Evolutionary conservation across 2,888 invertebrate species (phyloP).

Genomic region (Parnassius smintheus): DNA sequence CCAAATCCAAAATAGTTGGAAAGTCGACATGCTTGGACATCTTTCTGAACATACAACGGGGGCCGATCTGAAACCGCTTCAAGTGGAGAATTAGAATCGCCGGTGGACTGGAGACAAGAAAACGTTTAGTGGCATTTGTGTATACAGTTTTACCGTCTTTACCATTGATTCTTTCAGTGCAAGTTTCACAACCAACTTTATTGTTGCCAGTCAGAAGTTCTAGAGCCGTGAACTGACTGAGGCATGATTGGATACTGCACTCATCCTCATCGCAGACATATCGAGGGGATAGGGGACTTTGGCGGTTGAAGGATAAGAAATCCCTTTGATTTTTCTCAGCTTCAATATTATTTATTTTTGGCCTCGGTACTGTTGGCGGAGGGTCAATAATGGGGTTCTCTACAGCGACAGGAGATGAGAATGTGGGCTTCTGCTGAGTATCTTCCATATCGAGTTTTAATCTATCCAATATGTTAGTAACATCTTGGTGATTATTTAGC

Average conservation of each 20-base stretch:
- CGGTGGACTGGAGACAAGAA: conserved; percentile 94
- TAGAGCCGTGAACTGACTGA: conserved; percentile 94
- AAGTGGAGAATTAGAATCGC: conserved; percentile 96
- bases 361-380: conserved; percentile 45
- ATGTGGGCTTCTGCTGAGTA: conserved; percentile 44
- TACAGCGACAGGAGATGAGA: conserved; percentile 48
- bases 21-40: conserved; percentile 93
- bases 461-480: conserved; percentile 51
- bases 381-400: conserved; percentile 46
- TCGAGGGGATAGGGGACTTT: conserved; percentile 82
- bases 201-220: conserved; percentile 96
- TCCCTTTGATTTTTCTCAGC: conserved; percentile 51
- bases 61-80: conserved; percentile 95
- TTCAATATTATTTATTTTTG: conserved; percentile 56
- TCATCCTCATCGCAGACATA: conserved; percentile 89
- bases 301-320: conserved; percentile 51
- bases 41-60: conserved; percentile 88
- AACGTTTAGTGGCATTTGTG: conserved; percentile 91
- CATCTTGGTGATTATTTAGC: conserved; percentile 48
- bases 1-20: conserved; percentile 91
- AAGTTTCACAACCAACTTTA: conserved; percentile 95
- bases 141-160: conserved; percentile 87
- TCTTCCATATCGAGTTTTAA: conserved; percentile 62
- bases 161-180: conserved; percentile 87
- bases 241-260: conserved; percentile 92